Percentiles rank a stretch among this genome's conserved stretches.
phyloP scores from a whole-genome alignment of 2,888 invertebrate species.

The Parnassius mnemosyne region DNA sequence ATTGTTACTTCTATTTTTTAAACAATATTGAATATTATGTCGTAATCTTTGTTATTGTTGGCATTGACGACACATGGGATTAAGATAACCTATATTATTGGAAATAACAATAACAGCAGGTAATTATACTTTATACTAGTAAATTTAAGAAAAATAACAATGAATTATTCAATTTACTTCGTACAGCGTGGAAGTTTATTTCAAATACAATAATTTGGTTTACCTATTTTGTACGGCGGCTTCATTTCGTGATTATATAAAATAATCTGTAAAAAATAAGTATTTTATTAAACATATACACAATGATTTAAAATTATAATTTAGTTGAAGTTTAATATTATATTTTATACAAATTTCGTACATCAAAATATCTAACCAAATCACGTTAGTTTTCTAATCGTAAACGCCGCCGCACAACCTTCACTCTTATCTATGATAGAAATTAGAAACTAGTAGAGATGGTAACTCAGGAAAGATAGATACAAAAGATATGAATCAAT shows the following conservation, averaged over 20 bases:
- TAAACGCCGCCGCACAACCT: too few species aligned
- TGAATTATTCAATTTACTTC: background rate
- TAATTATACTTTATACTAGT: slow-evolving; percentile 1
- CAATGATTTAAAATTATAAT: too few species aligned
- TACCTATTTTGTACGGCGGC: slow-evolving; percentile 73
- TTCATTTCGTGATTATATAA: slow-evolving; percentile 53
- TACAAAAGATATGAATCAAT: too few species aligned
- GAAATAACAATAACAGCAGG: background rate
- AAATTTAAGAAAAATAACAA: background rate
- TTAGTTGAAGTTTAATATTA: too few species aligned
- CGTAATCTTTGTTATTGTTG: slow-evolving; percentile 23
- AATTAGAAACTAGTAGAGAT: too few species aligned
- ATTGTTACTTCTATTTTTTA: slow-evolving; percentile 1
- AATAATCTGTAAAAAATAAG: slow-evolving; percentile 7
- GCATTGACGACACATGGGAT: slow-evolving; percentile 19
- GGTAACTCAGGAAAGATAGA: too few species aligned
- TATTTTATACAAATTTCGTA: too few species aligned
- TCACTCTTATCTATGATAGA: too few species aligned
- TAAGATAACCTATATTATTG: slow-evolving; percentile 22
- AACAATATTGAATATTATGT: slow-evolving; percentile 3
- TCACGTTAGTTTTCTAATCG: too few species aligned
- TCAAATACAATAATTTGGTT: slow-evolving; percentile 33
- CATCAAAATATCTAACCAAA: too few species aligned
- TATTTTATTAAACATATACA: too few species aligned
- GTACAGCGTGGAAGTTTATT: slow-evolving; percentile 9